Evolutionary conservation across 2,888 invertebrate species (phyloP).

Genomic region (Silvanus unidentatus): DNA sequence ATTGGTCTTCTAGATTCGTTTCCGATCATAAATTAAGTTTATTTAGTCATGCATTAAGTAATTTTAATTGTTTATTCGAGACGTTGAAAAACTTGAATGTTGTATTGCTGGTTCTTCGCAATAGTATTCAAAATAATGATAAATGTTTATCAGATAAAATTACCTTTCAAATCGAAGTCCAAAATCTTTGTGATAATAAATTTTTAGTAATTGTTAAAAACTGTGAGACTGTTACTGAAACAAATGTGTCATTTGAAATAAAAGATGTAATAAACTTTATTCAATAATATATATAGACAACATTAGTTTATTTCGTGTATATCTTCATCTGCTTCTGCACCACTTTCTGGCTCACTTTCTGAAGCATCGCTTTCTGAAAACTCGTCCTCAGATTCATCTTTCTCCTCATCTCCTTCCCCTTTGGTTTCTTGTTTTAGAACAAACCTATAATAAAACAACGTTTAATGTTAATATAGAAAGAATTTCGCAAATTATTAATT

Average conservation of each 20-base stretch:
- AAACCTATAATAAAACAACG: not conserved
- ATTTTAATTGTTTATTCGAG: slow-evolving; percentile 21
- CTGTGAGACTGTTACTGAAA: slow-evolving; percentile 18
- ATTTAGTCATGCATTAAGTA: slow-evolving; percentile 24
- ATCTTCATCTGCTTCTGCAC: too few relatives aligned
- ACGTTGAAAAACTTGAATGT: slow-evolving; percentile 28
- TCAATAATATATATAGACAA: slow-evolving; percentile 6
- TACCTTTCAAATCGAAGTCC: slow-evolving; percentile 24
- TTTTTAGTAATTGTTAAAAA: slow-evolving; percentile 17
- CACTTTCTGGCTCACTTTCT: too few relatives aligned
- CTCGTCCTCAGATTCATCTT: too few relatives aligned
- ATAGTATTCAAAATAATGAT: slow-evolving; percentile 14
- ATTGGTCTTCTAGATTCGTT: slow-evolving; percentile 26
- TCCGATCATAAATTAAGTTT: slow-evolving; percentile 23
- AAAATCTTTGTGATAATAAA: slow-evolving; percentile 8
- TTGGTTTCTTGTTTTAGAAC: too few relatives aligned
- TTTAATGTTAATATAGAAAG: not conserved
- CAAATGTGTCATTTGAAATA: slow-evolving; percentile 16
- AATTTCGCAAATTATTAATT: slow-evolving; percentile 7
- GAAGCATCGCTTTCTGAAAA: too few relatives aligned
- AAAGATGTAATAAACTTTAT: slow-evolving; percentile 14
- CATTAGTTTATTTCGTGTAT: too few relatives aligned
- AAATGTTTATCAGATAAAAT: slow-evolving; percentile 12
- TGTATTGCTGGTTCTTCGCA: slow-evolving; percentile 27
- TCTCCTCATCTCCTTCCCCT: not conserved